Percentiles rank a stretch among this genome's conserved stretches.
phyloP scores from a whole-genome alignment of 1,140 invertebrate species.

The Ephestia elutella region DNA sequence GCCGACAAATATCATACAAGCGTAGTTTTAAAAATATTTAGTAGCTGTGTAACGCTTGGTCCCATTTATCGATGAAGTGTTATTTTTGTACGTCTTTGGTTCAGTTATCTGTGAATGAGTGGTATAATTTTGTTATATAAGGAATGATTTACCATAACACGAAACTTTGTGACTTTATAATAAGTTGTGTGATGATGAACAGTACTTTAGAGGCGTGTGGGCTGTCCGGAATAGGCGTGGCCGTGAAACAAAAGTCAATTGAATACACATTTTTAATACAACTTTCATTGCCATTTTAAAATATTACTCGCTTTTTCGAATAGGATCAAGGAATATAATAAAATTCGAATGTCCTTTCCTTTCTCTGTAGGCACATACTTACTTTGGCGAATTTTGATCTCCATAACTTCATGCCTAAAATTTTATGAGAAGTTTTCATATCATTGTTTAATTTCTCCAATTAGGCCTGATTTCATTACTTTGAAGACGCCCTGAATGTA shows the following conservation, averaged over 20 bases:
- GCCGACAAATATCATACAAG: constrained; percentile 26
- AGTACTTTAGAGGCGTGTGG: background rate
- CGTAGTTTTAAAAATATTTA: constrained; percentile 43
- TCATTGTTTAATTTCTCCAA: too few species aligned
- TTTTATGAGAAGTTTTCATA: too few species aligned
- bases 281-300: too few species aligned
- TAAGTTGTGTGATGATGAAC: constrained; percentile 55
- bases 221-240: background rate
- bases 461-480: too few species aligned
- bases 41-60: constrained; percentile 47
- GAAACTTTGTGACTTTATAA: constrained; percentile 44
- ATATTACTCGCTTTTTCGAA: too few species aligned
- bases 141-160: constrained; percentile 64
- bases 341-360: too few species aligned
- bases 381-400: too few species aligned
- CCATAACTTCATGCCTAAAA: too few species aligned
- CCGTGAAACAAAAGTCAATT: background rate
- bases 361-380: too few species aligned
- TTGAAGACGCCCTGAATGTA: too few species aligned
- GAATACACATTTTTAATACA: too few species aligned
- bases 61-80: constrained; percentile 39
- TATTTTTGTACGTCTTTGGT: constrained; percentile 43
- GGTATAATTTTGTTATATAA: constrained; percentile 51
- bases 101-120: constrained; percentile 36
- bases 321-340: too few species aligned